Conservation (phyloP, 1,140 invertebrate species). For the Planococcus citri region DNA sequence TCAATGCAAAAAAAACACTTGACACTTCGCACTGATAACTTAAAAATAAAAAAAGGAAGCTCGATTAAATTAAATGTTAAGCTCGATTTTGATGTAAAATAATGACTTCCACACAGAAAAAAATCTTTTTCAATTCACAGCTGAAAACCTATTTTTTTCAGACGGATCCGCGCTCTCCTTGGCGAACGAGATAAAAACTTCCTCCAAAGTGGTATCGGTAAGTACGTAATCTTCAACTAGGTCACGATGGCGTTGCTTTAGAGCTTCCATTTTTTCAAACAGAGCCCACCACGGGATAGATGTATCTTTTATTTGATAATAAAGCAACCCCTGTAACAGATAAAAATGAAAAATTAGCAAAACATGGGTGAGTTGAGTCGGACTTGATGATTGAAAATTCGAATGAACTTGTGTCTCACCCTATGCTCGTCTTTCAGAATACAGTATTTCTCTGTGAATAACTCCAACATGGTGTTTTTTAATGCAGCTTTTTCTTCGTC, state of each 20-base stretch:
- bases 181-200: constrained; percentile 39
- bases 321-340: constrained; percentile 39
- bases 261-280: constrained; percentile 42
- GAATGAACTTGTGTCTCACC: too few relatives aligned
- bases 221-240: constrained; percentile 46
- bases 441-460: constrained; percentile 12
- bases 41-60: too few relatives aligned
- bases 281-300: constrained; percentile 37
- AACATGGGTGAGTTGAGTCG: too few relatives aligned
- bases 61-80: too few relatives aligned
- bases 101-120: too few relatives aligned
- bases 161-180: constrained; percentile 23
- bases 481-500: background rate
- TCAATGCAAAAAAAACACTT: too few relatives aligned
- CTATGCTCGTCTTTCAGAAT: constrained; percentile 29
- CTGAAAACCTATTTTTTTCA: background rate
- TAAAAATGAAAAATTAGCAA: background rate
- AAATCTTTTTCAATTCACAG: too few relatives aligned
- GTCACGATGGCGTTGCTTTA: constrained; percentile 33
- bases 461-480: constrained; percentile 22
- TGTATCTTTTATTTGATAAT: constrained; percentile 39
- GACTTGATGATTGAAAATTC: too few relatives aligned
- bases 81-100: too few relatives aligned
- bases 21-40: too few relatives aligned
- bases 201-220: constrained; percentile 49